Base-by-base conservation (phyloP, 2,797 vertebrate species). In the Mallotus villosus region DNA sequence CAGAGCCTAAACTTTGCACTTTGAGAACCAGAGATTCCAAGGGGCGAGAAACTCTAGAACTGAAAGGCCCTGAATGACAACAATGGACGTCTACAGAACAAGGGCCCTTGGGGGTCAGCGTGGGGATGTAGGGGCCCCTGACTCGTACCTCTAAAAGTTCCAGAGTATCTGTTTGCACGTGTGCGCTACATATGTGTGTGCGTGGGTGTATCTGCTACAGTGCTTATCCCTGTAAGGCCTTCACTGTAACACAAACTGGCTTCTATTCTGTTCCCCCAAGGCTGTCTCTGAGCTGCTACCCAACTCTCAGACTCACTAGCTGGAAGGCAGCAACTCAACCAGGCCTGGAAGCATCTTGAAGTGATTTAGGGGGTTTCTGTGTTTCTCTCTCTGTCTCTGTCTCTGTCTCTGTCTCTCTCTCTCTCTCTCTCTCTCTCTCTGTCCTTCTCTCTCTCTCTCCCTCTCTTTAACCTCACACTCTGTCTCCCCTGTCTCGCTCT, bases 341-440 rank as follows among this genome's bases (percentile, higher is more conserved):
- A 27, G 16, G 76, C 63, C 79, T 80, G 78, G 85, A 85, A 78
- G 85, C 89, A 91, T 91, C 90, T 91, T 90, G 88, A 90, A 90
- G 84, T 84, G 76, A 90, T 90, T 90, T 90, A 82, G 82, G 86
- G 86, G 29, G 2, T 29, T 78, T 86, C 82, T 77, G 85, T 14
- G 19, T 41, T 34, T 61, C 32, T 58, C 60, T 21, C 60, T 19
- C 46, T 32, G 69, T 78, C 74, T 72, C 78, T 73, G 68, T 59
- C 73, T 59, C 68, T 25, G 34, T 55, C 27, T 67, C 67, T 65
- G 24, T 70, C 63, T 34, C 17, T 4, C 63, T 63, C 34, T 9
- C 12, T 17, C 34, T 62, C 80, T 86, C 83, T 76, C 85, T 16
- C n/a, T 22, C 64, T 61, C 32, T 37, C 60, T 21, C 60, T 12